phyloP scores from a whole-genome alignment of 2,113 vertebrate species.

The Thamnaconus septentrionalis region DNA sequence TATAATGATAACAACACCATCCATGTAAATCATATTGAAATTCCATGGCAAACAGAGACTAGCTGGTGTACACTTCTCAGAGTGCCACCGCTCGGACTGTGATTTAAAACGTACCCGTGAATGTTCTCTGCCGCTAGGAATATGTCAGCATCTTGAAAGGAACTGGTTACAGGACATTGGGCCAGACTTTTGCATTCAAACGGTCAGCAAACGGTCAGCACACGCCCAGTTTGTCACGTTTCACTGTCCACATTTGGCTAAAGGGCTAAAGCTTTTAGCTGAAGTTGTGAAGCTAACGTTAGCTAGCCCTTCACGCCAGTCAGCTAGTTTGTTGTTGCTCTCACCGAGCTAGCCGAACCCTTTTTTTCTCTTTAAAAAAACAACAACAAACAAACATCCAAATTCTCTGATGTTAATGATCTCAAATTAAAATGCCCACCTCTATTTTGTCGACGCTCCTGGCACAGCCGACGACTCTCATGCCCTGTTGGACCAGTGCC shows the following conservation, averaged over 20 bases:
- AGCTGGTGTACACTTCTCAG: too few relatives aligned
- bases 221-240: neutral
- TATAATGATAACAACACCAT: too few relatives aligned
- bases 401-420: too few relatives aligned
- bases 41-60: too few relatives aligned
- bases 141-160: too few relatives aligned
- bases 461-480: slow-evolving; percentile 92
- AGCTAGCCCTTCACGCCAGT: slow-evolving; percentile 38
- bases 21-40: too few relatives aligned
- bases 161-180: too few relatives aligned
- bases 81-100: too few relatives aligned
- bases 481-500: slow-evolving; percentile 89
- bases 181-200: too few relatives aligned
- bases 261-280: slow-evolving; percentile 26
- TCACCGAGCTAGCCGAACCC: slow-evolving; percentile 25
- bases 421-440: slow-evolving; percentile 67
- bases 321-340: slow-evolving; percentile 40
- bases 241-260: neutral
- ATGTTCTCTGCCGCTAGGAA: too few relatives aligned
- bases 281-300: slow-evolving; percentile 49
- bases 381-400: too few relatives aligned
- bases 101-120: too few relatives aligned
- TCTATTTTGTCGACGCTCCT: slow-evolving; percentile 92
- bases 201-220: neutral
- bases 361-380: neutral